phyloP scores from a whole-genome alignment of 2,888 invertebrate genomes.

The Napeogenes sylphis region DNA sequence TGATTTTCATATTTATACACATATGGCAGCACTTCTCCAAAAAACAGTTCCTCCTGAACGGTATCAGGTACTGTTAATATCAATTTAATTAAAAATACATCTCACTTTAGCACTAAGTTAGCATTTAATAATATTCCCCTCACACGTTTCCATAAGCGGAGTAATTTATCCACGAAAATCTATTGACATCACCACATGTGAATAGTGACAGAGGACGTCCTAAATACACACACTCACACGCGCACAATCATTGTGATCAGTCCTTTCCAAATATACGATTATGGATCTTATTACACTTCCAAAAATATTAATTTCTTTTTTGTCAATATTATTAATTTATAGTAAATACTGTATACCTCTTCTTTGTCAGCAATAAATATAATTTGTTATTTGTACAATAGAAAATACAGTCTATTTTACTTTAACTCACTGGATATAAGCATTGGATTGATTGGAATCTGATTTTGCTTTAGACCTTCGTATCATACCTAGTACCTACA shows the following conservation, averaged over 20 bases:
- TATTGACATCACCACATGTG: conserved; percentile 41
- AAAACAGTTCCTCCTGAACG: no score
- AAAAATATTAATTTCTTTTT: no score
- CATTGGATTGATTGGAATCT: conserved; percentile 44
- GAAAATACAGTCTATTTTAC: neutral
- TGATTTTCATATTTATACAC: no score
- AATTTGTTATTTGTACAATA: neutral
- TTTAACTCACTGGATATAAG: conserved; percentile 32
- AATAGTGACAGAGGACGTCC: conserved; percentile 42
- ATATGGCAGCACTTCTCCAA: no score
- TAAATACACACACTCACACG: conserved; percentile 36
- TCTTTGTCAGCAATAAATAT: neutral
- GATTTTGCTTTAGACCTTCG: conserved; percentile 46
- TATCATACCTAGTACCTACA: conserved; percentile 40
- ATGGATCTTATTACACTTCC: no score
- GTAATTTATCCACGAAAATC: conserved; percentile 42
- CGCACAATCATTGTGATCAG: no score
- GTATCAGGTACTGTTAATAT: no score
- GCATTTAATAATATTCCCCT: no score
- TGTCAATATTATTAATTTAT: no score
- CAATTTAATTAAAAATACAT: no score
- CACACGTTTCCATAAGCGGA: conserved; percentile 19
- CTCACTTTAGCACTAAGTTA: no score
- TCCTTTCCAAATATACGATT: no score
- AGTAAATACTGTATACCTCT: neutral